Evolutionary conservation across 2,888 invertebrate species (phyloP).

Genomic region (Timema cristinae): DNA sequence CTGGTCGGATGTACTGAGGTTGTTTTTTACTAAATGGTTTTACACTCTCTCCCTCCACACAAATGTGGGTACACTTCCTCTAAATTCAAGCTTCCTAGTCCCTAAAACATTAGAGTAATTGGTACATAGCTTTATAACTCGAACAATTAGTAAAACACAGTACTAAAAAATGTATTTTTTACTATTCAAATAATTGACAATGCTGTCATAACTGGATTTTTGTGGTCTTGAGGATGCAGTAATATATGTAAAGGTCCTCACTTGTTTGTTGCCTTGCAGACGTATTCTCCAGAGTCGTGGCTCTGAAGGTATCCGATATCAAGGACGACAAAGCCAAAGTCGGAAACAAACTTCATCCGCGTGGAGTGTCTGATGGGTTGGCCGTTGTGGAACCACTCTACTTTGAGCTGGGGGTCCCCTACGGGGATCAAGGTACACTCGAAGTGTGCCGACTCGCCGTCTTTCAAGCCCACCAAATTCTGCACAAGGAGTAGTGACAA

Average conservation of each 20-base stretch:
- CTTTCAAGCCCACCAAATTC: slow-evolving; percentile 77
- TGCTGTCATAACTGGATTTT: too few species aligned
- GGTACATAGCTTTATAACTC: too few species aligned
- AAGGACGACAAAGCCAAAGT: slow-evolving; percentile 92
- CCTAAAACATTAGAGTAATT: too few species aligned
- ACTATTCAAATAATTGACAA: too few species aligned
- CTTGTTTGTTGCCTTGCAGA: slow-evolving; percentile 87
- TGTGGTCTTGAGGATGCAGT: too few species aligned
- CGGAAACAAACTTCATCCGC: slow-evolving; percentile 88
- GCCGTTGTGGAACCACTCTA: slow-evolving; percentile 97
- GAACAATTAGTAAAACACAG: too few species aligned
- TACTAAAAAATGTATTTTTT: too few species aligned
- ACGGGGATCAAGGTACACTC: slow-evolving; percentile 92
- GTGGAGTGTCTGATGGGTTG: slow-evolving; percentile 83
- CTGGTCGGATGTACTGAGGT: too few species aligned
- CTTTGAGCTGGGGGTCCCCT: slow-evolving; percentile 88
- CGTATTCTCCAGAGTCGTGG: slow-evolving; percentile 90
- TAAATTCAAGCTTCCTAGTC: too few species aligned
- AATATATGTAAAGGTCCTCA: slow-evolving; percentile 32
- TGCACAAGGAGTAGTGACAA: slow-evolving; percentile 42
- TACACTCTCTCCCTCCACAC: too few species aligned
- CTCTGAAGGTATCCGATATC: slow-evolving; percentile 92
- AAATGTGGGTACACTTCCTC: too few species aligned
- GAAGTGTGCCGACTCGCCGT: slow-evolving; percentile 91
- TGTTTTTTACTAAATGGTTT: too few species aligned